A percentile compares a stretch with the other conserved stretches of the same genome.
phyloP scores from a whole-genome alignment of 2,797 vertebrate species.

The Cryptoprocta ferox region DNA sequence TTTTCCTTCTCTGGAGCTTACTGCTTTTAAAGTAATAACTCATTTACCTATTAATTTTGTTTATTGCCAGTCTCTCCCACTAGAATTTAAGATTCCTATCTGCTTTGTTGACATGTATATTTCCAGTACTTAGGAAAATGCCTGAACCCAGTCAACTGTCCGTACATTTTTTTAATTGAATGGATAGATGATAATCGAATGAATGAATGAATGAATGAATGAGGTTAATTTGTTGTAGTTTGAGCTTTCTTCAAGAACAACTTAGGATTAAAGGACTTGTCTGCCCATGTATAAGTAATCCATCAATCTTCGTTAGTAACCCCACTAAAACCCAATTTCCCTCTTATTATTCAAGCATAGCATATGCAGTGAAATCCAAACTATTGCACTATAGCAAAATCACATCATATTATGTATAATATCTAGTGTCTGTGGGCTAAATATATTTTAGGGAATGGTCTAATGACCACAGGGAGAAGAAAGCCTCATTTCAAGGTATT shows the following conservation, averaged over 20 bases:
- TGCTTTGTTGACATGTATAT: not conserved
- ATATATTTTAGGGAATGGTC: not conserved
- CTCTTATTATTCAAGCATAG: not conserved
- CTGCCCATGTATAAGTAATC: not conserved
- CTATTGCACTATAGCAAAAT: not conserved
- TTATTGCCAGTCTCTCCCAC: not conserved
- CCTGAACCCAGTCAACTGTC: not conserved
- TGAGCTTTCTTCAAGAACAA: not conserved
- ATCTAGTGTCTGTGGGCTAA: not conserved
- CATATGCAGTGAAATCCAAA: not conserved
- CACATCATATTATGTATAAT: not conserved
- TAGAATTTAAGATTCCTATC: not conserved
- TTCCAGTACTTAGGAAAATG: not conserved
- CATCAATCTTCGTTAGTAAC: slow-evolving; percentile 36
- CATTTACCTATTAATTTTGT: not conserved
- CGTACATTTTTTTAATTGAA: not conserved
- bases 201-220: not conserved
- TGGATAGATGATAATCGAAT: not conserved
- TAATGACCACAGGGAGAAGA: not conserved
- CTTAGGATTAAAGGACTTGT: not conserved
- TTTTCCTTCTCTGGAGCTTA: not conserved
- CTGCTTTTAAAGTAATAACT: not conserved
- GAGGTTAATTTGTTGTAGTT: not conserved
- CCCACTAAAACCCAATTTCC: slow-evolving; percentile 32
- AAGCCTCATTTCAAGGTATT: not conserved